Evolutionary conservation across 1,140 invertebrate genomes (phyloP).

Genomic region (Oscheius sp.): DNA sequence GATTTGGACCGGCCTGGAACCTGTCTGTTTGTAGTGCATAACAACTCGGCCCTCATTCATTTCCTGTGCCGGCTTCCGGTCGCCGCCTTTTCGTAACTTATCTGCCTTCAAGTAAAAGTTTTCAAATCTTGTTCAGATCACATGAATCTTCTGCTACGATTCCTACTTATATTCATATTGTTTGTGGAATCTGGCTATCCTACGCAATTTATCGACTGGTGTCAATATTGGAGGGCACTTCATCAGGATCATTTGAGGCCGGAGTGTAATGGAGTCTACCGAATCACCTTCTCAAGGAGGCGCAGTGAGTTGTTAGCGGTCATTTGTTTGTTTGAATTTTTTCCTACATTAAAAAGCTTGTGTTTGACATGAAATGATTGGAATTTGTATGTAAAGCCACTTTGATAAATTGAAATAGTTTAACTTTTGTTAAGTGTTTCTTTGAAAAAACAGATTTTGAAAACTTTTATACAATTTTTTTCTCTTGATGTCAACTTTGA

Average conservation of each 20-base stretch:
- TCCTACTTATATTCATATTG: too few species aligned
- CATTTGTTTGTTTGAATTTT: too few species aligned
- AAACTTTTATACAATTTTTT: too few species aligned
- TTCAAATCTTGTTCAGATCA: background rate
- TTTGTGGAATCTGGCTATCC: slow-evolving; percentile 6
- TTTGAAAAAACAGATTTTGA: too few species aligned
- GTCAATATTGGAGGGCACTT: background rate
- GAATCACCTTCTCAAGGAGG: background rate
- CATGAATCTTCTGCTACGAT: background rate
- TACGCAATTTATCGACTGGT: background rate
- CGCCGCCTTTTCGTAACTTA: background rate
- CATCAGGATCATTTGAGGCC: background rate
- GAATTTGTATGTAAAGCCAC: too few species aligned
- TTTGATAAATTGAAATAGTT: too few species aligned
- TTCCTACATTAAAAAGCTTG: too few species aligned
- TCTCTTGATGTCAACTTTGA: too few species aligned
- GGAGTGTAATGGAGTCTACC: background rate
- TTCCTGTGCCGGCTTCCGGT: background rate
- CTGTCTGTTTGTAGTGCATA: background rate
- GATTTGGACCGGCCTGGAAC: background rate
- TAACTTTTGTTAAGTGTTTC: too few species aligned
- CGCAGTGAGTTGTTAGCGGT: background rate
- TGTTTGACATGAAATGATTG: too few species aligned
- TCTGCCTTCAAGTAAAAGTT: background rate
- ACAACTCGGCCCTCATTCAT: background rate